These are phyloP conservation scores for Euglossa dilemma DNA, from an alignment of 1,140 invertebrate species.

Conservation along the genomic window DNA sequence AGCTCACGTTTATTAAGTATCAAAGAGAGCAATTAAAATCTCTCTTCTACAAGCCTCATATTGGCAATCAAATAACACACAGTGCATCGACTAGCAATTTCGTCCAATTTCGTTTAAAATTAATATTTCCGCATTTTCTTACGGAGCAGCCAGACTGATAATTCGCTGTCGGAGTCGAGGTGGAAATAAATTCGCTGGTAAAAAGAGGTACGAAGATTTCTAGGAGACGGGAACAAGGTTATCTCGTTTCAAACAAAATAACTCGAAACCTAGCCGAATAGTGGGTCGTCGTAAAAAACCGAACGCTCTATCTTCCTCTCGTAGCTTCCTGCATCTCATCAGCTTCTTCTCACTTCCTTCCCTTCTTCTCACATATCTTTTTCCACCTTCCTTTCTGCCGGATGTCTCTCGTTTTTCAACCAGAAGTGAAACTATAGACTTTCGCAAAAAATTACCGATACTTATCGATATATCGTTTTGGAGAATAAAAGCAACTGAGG, in stretches of 20 bases:
- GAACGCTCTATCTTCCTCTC: background rate
- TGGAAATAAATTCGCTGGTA: conserved; percentile 11
- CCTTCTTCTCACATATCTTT: background rate
- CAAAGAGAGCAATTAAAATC: too few species aligned
- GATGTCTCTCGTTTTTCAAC: too few species aligned
- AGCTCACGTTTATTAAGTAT: too few species aligned
- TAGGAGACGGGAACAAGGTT: background rate
- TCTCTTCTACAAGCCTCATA: too few species aligned
- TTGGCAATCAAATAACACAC: too few species aligned
- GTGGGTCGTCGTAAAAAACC: conserved; percentile 5
- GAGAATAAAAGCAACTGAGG: too few species aligned
- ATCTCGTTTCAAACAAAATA: conserved; percentile 32
- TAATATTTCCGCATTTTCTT: too few species aligned
- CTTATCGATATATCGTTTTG: too few species aligned
- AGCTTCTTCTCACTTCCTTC: conserved; percentile 7
- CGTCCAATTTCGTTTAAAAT: too few species aligned
- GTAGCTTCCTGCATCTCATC: conserved; percentile 29
- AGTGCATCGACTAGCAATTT: too few species aligned
- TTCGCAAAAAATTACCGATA: too few species aligned
- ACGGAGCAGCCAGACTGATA: background rate
- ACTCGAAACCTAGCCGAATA: background rate
- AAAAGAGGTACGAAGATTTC: background rate
- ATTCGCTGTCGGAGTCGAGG: background rate
- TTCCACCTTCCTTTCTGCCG: background rate
- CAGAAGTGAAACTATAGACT: too few species aligned